Conservation (phyloP, 2,888 invertebrate species). For the Anorthoa munda region DNA sequence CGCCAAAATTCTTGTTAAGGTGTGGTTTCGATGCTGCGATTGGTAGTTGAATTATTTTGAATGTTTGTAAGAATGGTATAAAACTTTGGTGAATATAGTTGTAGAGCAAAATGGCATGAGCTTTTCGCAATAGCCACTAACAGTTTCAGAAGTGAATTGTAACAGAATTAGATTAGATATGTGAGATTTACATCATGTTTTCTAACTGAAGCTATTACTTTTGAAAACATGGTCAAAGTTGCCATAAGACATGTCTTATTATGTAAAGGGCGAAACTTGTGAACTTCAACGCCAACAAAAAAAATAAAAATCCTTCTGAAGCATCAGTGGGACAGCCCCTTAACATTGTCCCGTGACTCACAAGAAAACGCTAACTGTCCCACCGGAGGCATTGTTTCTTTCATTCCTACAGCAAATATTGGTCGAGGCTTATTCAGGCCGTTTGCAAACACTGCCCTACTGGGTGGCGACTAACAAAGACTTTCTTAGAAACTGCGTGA, state of each 20-base stretch:
- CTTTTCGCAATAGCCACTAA: not conserved
- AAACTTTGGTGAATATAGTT: not conserved
- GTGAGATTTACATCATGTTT: no score
- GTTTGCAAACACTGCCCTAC: constrained; percentile 89
- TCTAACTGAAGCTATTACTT: no score
- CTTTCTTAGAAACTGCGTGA: constrained; percentile 87
- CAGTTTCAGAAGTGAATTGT: no score
- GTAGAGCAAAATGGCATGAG: not conserved
- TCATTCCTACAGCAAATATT: constrained; percentile 90
- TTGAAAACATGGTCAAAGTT: no score
- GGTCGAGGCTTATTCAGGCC: constrained; percentile 84
- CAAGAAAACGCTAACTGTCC: constrained; percentile 87
- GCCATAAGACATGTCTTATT: not conserved
- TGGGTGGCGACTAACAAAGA: constrained; percentile 88
- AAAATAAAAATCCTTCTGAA: constrained; percentile 23
- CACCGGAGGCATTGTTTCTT: constrained; percentile 88
- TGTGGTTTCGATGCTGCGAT: constrained; percentile 64
- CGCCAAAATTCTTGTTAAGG: constrained; percentile 81
- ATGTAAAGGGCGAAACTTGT: not conserved
- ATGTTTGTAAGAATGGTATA: not conserved
- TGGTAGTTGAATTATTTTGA: not conserved
- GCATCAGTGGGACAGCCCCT: constrained; percentile 68
- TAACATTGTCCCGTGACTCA: constrained; percentile 79
- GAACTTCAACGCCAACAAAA: not conserved
- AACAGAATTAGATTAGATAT: no score